Conservation (phyloP, 2,888 invertebrate genomes). For the Caenorhabditis angaria region DNA sequence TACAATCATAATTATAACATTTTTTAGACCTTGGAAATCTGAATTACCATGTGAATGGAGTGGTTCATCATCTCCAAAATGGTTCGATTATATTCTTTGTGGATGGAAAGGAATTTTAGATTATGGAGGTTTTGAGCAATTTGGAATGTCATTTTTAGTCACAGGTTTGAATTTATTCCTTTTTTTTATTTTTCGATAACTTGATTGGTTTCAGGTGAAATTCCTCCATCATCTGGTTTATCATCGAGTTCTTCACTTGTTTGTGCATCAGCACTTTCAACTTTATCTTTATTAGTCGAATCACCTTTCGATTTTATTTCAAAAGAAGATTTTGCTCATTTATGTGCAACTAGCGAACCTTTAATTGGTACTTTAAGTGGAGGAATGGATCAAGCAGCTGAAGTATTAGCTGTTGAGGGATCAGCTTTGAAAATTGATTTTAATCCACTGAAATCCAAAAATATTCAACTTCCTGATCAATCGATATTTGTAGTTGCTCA, state of each 20-base stretch:
- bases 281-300: slow-evolving; percentile 77
- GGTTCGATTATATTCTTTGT: slow-evolving; percentile 94
- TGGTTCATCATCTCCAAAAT: slow-evolving; percentile 74
- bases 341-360: slow-evolving; percentile 89
- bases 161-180: slow-evolving; percentile 57
- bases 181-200: background rate
- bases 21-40: slow-evolving; percentile 24
- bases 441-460: slow-evolving; percentile 80
- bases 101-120: slow-evolving; percentile 88
- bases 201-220: slow-evolving; percentile 77
- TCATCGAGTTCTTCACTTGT: slow-evolving; percentile 98
- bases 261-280: slow-evolving; percentile 87
- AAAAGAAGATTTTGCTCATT: slow-evolving; percentile 79
- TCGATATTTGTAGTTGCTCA: slow-evolving; percentile 93
- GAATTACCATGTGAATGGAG: slow-evolving; percentile 51
- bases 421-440: slow-evolving; percentile 81
- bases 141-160: slow-evolving; percentile 61
- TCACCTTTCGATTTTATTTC: slow-evolving; percentile 46
- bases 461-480: slow-evolving; percentile 79
- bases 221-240: slow-evolving; percentile 91
- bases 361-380: slow-evolving; percentile 97
- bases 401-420: slow-evolving; percentile 76
- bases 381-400: slow-evolving; percentile 99
- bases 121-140: slow-evolving; percentile 56
- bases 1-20: background rate